phyloP scores from a whole-genome alignment of 2,797 vertebrate species.

The Petrocephalus sullivani region DNA sequence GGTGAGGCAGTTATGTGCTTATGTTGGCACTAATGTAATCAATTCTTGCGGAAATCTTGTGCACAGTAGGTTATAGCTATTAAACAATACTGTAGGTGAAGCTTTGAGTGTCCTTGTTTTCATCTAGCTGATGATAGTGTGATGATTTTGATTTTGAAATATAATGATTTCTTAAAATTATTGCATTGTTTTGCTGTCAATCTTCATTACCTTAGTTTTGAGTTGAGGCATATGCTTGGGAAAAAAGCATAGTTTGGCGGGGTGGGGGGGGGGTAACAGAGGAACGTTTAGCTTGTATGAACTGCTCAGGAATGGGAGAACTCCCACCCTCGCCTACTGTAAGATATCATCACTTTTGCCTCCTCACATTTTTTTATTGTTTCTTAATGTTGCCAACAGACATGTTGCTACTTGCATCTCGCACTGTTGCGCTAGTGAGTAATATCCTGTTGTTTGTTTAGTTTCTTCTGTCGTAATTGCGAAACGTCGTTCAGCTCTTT shows the following conservation, averaged over 20 bases:
- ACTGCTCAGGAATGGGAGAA: background rate
- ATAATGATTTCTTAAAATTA: background rate
- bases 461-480: background rate
- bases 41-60: background rate
- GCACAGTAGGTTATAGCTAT: background rate
- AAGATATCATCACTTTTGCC: constrained; percentile 23
- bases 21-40: background rate
- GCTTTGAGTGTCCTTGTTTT: background rate
- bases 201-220: background rate
- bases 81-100: background rate
- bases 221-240: background rate
- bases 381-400: constrained; percentile 48
- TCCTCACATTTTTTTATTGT: constrained; percentile 46
- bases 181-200: background rate
- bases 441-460: constrained; percentile 56
- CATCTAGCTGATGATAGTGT: background rate
- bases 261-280: background rate
- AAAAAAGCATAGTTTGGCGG: background rate
- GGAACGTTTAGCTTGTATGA: background rate
- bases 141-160: background rate
- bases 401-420: constrained; percentile 57
- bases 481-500: background rate
- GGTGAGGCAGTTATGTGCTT: background rate
- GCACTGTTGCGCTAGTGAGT: constrained; percentile 48
- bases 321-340: background rate